Base-by-base conservation (phyloP, 2,888 invertebrate genomes). In the Parnassius smintheus region DNA sequence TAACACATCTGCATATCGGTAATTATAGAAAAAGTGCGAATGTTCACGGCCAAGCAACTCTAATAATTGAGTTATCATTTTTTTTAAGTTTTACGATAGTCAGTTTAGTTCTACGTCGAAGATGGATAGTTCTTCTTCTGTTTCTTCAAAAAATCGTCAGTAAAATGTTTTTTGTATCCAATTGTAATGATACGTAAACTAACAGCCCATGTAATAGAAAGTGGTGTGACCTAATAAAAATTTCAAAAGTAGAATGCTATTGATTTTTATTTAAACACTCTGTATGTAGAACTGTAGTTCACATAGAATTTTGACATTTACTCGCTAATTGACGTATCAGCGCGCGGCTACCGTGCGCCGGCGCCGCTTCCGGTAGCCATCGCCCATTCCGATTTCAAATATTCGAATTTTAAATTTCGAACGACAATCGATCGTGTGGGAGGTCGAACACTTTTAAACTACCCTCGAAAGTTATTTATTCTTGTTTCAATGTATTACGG, bases 251-350 rank as follows among this genome's bases (percentile, higher is more conserved):
- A 51, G 12, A 45, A 56, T 56, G 46, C 46, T 45, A 1, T 25
- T 56, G 11, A n/a, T 46, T 13, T 49, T 53, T 46, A 41, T 53
- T 51, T 44, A 35, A 72, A 55, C 88, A 79, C 9, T 66, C 82
- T 81, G 78, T 86, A 78, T 51, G 13, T 9, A 9, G 1, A 48
- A 66, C 74, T 68, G 75, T 74, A 82, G 83, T 86, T 87, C 86
- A 87, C 88, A 85, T 78, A 76, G 80, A 78, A 81, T 80, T 83
- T 82, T 89, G 77, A 80, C 89, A 80, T 85, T 76, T 81, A 76
- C 79, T 69, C 75, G 89, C 84, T 89, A 90, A 90, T 88, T 88
- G 88, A 72, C 71, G 82, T 82, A 83, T 82, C 84, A 84, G 85
- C 77, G 73, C 78, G 75, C 74, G 66, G 82, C 88, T 87, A 88